phyloP scores from a whole-genome alignment of 2,113 vertebrate genomes.

The Oenanthe oenanthe region DNA sequence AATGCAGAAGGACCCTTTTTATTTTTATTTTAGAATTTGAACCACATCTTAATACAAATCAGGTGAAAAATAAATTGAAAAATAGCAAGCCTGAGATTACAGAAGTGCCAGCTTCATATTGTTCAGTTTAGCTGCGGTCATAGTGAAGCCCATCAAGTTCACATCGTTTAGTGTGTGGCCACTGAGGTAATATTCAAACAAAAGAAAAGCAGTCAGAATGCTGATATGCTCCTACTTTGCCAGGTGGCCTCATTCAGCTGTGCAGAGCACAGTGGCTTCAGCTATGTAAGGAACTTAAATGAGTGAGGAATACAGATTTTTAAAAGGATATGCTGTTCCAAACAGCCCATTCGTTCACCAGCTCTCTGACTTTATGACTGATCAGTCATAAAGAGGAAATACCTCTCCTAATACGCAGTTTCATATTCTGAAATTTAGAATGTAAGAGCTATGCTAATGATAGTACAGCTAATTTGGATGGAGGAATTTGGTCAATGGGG shows the following conservation, averaged over 20 bases:
- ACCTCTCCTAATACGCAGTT: constrained; percentile 19
- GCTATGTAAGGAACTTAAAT: constrained; percentile 23
- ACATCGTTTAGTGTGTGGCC: constrained; percentile 11
- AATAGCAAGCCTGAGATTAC: constrained; percentile 45
- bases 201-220: constrained; percentile 54
- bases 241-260: constrained; percentile 59
- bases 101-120: constrained; percentile 44
- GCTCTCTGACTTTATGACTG: constrained; percentile 19
- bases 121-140: constrained; percentile 43
- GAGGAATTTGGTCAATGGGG: constrained; percentile 20
- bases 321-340: constrained; percentile 45
- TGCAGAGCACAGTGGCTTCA: constrained; percentile 38
- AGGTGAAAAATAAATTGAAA: constrained; percentile 65
- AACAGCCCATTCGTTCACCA: constrained; percentile 29
- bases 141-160: constrained; percentile 46
- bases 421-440: constrained; percentile 50
- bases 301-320: constrained; percentile 38
- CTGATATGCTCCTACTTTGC: background rate
- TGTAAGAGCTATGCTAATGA: constrained; percentile 37
- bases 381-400: constrained; percentile 58
- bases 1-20: constrained; percentile 27
- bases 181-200: constrained; percentile 55
- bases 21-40: constrained; percentile 59
- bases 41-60: constrained; percentile 60
- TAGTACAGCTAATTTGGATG: constrained; percentile 11